phyloP scores from a whole-genome alignment of 2,797 vertebrate genomes.

The Momotus momota region DNA sequence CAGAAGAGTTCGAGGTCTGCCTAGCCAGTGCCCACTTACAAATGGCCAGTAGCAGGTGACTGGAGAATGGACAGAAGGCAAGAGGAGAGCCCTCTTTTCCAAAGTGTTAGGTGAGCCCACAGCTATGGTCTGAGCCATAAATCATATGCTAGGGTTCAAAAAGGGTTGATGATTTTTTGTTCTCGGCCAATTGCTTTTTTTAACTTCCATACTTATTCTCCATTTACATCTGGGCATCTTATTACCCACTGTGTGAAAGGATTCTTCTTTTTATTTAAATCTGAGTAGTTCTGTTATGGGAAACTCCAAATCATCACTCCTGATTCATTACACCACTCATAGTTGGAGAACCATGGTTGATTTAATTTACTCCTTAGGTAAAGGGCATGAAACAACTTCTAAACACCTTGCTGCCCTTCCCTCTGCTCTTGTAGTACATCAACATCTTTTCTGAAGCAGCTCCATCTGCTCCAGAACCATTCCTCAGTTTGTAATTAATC shows the following conservation, averaged over 20 bases:
- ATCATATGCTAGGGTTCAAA: neutral
- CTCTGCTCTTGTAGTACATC: neutral
- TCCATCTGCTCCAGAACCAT: neutral
- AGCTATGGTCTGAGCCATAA: neutral
- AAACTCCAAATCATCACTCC: neutral
- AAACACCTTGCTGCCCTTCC: neutral
- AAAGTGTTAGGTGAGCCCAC: neutral
- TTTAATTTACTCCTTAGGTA: neutral
- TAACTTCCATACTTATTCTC: neutral
- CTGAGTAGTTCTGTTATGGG: neutral
- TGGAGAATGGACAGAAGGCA: neutral
- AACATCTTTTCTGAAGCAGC: neutral
- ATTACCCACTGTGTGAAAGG: neutral
- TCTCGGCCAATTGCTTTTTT: neutral
- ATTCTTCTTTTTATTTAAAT: neutral
- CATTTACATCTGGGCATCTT: neutral
- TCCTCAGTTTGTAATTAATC: neutral
- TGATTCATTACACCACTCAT: neutral
- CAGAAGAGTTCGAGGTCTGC: neutral
- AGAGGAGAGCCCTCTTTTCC: neutral
- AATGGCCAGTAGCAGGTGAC: neutral
- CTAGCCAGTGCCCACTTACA: neutral
- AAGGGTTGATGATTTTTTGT: neutral
- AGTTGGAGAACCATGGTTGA: neutral
- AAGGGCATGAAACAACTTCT: no score